Evolutionary conservation across 2,888 invertebrate genomes (phyloP), one percentile per base, ranked within the genome.

Genomic region (Acanthacorydalis orientalis): DNA sequence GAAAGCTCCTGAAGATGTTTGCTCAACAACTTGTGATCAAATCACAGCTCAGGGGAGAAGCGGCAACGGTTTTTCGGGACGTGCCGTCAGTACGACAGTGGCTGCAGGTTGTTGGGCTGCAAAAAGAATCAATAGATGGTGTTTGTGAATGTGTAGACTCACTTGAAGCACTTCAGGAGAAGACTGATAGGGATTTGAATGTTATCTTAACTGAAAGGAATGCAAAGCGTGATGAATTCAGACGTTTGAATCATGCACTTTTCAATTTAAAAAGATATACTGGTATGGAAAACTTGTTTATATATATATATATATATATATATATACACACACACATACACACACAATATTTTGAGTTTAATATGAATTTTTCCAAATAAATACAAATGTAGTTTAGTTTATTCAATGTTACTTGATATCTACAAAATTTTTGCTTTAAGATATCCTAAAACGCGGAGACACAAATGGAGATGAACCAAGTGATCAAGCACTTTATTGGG

Each of bases 1-100:
- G 88, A 51, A 96, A 96, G 67, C 70, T 96, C 56, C 85, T 95
- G 61, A 89, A 90, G 67, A 77, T 91, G 64, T 93, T 93, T 67
- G 89, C 92, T 38, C 81, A 84, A 53, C 86, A 93, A 72, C 73
- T 95, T 59, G 78, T 90, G 54, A 85, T 84, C 52, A 92, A 91
- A 67, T 76, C 82, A 52, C 82, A 83, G 62, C 73, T 90, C 58
- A 74, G 78, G 51, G 81, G 79, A 59, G 70, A 75, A 52, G 61
- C 63, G 39, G 2, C 72, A 53, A 70, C 68, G 50, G 76, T 78
- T 59, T 72, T 80, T 57, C 72, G 75, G 48, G 78, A 84, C 51
- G 77, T 87, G 55, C 91, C 90, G 31, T 83, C 86, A 47, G 69
- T 93, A 51, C 77, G 80, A 55, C 88, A 91, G 66, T 96, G 95